A percentile compares a stretch with the other conserved stretches of the same genome.
phyloP scores from a whole-genome alignment of 2,797 vertebrate species.

The Lindbergichthys nudifrons region DNA sequence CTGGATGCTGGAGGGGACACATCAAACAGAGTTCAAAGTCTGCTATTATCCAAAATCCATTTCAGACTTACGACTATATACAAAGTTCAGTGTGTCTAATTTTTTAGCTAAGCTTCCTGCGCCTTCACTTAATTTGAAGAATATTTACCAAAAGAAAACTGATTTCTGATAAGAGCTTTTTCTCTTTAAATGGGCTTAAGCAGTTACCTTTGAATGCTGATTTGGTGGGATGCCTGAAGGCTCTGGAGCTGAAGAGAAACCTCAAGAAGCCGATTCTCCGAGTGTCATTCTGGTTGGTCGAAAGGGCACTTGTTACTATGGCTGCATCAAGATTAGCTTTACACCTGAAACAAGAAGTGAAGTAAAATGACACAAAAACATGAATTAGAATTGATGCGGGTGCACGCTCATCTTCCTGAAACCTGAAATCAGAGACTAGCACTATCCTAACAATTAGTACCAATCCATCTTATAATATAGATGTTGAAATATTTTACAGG shows the following conservation, averaged over 20 bases:
- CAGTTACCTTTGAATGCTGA: constrained; percentile 76
- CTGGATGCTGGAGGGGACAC: neutral
- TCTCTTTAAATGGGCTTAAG: neutral
- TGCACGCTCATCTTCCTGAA: neutral
- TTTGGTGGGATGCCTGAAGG: constrained; percentile 61
- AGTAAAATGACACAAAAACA: neutral
- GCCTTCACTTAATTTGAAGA: too few species aligned
- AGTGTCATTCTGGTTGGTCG: constrained; percentile 64
- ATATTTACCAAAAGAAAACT: too few species aligned
- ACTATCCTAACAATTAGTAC: neutral
- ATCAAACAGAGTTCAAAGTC: neutral
- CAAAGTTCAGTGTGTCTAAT: neutral
- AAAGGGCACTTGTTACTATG: constrained; percentile 56
- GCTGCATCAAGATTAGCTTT: constrained; percentile 45
- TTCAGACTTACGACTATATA: constrained; percentile 12
- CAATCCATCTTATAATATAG: neutral
- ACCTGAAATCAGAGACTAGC: neutral
- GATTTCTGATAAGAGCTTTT: neutral
- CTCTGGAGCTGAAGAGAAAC: constrained; percentile 35
- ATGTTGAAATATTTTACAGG: neutral
- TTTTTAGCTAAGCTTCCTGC: too few species aligned
- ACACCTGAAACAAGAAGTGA: constrained; percentile 61
- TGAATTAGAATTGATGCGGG: neutral
- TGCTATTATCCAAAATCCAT: neutral
- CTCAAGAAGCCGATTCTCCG: constrained; percentile 52